Evolutionary conservation across 2,113 vertebrate genomes (phyloP), one percentile per base, ranked within the genome.

Genomic region (Oostethus manadensis): DNA sequence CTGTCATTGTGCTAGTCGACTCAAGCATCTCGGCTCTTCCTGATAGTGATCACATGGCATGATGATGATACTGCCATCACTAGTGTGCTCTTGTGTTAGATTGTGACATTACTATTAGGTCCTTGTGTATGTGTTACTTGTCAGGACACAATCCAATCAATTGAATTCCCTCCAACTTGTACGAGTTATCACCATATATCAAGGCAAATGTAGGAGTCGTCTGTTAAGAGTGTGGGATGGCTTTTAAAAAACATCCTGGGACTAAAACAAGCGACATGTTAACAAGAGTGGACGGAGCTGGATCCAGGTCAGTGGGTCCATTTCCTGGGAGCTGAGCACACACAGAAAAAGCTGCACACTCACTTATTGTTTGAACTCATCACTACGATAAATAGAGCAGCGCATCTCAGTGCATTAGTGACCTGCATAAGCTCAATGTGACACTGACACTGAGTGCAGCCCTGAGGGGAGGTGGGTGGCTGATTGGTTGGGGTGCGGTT

Each of bases 301-400:
- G 76, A 86, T 83, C 60, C 73, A 75, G 84, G 86, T 87, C 84
- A 87, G 60, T 65, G 80, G 79, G 77, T 82, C 73, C 74, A 78
- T 80, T 82, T 80, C 58, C 70, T 44, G 58, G 35, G 56, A 76
- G 71, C 70, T 61, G 55, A 68, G 81, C 68, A 65, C 69, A 8
- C 73, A 71, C 69, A 61, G 23, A 26, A 26, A 26, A 26, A 26
- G 70, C 60, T 60, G 60, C 16, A 18, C 58, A 70, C 68, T 62
- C 51, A 65, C 70, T 77, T 63, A 64, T 72, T 80, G 64, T 80
- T 67, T 55, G 66, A 71, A 21, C 56, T 70, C 58, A 77, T 78
- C 69, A 63, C 51, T 53, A 17, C 51, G 23, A 44, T 80, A 78
- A 81, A 79, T 76, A 58, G 69, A 77, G 58, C 17, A 46, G 60